A percentile compares a stretch with the other conserved stretches of the same genome.
phyloP scores from a whole-genome alignment of 2,113 vertebrate species.

The Cyprinodon brontotheroides region DNA sequence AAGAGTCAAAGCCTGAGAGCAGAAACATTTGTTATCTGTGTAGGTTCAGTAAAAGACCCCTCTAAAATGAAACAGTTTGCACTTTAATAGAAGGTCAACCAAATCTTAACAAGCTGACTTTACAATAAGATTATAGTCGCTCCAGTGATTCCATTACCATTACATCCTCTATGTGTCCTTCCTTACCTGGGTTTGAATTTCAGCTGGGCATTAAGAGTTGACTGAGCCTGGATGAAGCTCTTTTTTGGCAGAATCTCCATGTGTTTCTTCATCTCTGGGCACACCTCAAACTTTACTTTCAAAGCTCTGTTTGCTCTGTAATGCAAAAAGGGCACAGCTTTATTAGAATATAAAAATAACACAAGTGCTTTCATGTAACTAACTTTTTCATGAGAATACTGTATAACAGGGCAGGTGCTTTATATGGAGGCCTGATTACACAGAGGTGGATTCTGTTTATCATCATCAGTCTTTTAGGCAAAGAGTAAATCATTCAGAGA shows the following conservation, averaged over 20 bases:
- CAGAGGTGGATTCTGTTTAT: no score
- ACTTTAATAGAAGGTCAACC: constrained; percentile 39
- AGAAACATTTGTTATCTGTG: neutral
- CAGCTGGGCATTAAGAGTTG: constrained; percentile 83
- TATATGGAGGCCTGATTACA: no score
- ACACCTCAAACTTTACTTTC: constrained; percentile 86
- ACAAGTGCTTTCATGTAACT: neutral
- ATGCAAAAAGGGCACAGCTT: constrained; percentile 14
- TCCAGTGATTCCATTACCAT: constrained; percentile 54
- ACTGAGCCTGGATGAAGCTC: constrained; percentile 84
- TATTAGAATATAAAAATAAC: constrained; percentile 7
- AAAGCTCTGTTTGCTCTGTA: constrained; percentile 83
- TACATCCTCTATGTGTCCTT: constrained; percentile 42
- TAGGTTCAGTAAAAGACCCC: constrained; percentile 7
- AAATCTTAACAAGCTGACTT: constrained; percentile 55
- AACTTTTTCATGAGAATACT: neutral
- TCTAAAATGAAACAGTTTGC: constrained; percentile 36
- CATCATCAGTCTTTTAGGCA: no score
- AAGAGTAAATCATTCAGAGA: no score
- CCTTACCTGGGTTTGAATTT: constrained; percentile 92
- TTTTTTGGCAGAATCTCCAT: constrained; percentile 88
- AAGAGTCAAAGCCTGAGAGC: constrained; percentile 4
- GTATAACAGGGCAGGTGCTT: no score
- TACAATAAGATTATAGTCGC: constrained; percentile 52
- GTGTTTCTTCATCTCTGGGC: constrained; percentile 86